Evolutionary conservation across 2,797 vertebrate genomes (phyloP).

Genomic region (Lycodopsis pacificus): DNA sequence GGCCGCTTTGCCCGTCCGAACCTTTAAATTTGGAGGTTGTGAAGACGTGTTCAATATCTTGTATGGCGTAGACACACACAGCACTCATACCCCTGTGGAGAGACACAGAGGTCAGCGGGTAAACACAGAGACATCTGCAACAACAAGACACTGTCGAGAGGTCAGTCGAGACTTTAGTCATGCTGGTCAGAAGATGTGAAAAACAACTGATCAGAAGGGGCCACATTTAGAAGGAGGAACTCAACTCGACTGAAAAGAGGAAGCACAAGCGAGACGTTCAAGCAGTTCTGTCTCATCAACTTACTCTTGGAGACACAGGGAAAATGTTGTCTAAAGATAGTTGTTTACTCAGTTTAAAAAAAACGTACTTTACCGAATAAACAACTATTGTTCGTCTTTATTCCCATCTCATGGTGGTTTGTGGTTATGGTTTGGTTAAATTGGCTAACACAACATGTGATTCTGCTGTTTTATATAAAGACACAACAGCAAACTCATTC

Average conservation of each 20-base stretch:
- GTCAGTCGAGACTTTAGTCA: not conserved
- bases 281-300: not conserved
- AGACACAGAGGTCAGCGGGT: constrained; percentile 33
- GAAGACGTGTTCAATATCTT: constrained; percentile 69
- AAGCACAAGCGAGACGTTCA: not conserved
- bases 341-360: too few species aligned
- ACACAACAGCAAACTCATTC: not conserved
- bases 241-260: rapidly evolving
- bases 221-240: not conserved
- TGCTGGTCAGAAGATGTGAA: not conserved
- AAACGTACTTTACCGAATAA: not conserved
- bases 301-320: not conserved
- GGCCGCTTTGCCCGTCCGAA: rapidly evolving
- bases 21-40: constrained; percentile 39
- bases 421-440: not conserved
- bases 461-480: not conserved
- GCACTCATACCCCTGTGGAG: constrained; percentile 79
- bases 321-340: not conserved
- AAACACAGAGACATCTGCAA: not conserved
- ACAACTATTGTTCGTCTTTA: not conserved
- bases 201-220: not conserved
- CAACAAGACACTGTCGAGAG: not conserved
- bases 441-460: not conserved
- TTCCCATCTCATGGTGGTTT: not conserved
- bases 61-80: constrained; percentile 79